phyloP scores from a whole-genome alignment of 1,140 invertebrate species.

The Drosophila serrata region DNA sequence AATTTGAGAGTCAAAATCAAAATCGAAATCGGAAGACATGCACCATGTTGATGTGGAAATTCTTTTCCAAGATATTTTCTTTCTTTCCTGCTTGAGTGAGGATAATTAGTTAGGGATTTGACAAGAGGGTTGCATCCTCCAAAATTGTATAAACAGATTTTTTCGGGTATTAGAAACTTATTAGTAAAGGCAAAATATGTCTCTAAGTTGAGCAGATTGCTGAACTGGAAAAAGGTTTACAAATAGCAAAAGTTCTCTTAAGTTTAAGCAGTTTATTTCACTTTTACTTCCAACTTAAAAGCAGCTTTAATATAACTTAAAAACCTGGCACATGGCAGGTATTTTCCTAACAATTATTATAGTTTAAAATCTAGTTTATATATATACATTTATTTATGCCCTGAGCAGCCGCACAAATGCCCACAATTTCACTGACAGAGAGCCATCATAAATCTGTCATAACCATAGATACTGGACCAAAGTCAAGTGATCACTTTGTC shows the following conservation, averaged over 20 bases:
- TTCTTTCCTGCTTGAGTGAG: constrained; percentile 18
- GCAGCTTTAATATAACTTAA: neutral
- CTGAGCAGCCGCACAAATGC: neutral
- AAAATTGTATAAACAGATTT: neutral
- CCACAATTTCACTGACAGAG: constrained; percentile 23
- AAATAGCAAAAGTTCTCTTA: too few relatives aligned
- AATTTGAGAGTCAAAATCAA: neutral
- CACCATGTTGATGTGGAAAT: constrained; percentile 32
- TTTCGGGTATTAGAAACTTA: neutral
- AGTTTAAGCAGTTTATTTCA: neutral
- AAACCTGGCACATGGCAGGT: neutral
- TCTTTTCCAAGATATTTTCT: constrained; percentile 15
- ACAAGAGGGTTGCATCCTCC: neutral
- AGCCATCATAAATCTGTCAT: constrained; percentile 40
- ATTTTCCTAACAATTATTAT: neutral
- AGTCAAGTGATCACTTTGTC: constrained; percentile 41
- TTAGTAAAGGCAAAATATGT: neutral
- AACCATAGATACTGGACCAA: constrained; percentile 21
- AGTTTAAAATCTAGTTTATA: neutral
- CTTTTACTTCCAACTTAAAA: too few relatives aligned
- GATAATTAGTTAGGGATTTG: constrained; percentile 33
- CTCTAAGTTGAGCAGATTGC: neutral
- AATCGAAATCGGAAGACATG: constrained; percentile 36
- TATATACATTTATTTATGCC: neutral
- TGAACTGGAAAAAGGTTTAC: neutral